Evolutionary conservation across 2,113 vertebrate species (phyloP).

Genomic region (Sebastes fasciatus): DNA sequence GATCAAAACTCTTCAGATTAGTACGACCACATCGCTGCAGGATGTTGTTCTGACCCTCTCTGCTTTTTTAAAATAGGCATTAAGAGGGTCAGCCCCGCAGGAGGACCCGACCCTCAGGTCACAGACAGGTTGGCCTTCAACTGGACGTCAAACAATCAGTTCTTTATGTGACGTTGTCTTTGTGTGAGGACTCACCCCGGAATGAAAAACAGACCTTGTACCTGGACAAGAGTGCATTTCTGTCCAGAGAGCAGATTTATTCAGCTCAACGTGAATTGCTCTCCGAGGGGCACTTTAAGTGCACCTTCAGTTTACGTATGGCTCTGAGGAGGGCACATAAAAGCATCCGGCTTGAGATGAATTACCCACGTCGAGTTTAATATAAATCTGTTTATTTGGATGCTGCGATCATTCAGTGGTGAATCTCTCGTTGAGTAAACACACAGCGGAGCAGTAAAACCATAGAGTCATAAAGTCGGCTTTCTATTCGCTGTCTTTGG

Average conservation of each 20-base stretch:
- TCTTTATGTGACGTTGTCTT: neutral
- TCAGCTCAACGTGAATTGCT: slow-evolving; percentile 36
- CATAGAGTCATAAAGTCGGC: neutral
- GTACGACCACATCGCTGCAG: neutral
- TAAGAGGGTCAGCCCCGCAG: slow-evolving; percentile 1
- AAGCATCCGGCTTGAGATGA: slow-evolving; percentile 38
- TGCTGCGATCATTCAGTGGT: slow-evolving; percentile 1
- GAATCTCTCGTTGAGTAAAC: slow-evolving; percentile 26
- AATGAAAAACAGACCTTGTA: slow-evolving; percentile 14
- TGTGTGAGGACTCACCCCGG: neutral
- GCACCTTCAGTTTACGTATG: slow-evolving; percentile 31
- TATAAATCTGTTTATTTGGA: slow-evolving; percentile 37
- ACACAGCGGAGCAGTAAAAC: neutral
- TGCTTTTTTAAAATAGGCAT: neutral
- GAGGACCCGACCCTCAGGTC: slow-evolving; percentile 1
- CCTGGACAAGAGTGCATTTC: neutral
- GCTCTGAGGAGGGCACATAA: slow-evolving; percentile 21
- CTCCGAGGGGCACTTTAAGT: slow-evolving; percentile 37
- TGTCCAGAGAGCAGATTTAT: slow-evolving; percentile 28
- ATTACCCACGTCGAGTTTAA: slow-evolving; percentile 22
- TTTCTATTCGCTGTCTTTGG: neutral
- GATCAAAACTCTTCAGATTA: neutral
- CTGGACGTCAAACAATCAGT: slow-evolving; percentile 2
- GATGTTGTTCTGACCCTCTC: neutral
- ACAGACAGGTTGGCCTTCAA: slow-evolving; percentile 7